Evolutionary conservation across 2,113 vertebrate species (phyloP), one percentile per base, ranked within the genome.

Genomic region (Fulmarus glacialis): DNA sequence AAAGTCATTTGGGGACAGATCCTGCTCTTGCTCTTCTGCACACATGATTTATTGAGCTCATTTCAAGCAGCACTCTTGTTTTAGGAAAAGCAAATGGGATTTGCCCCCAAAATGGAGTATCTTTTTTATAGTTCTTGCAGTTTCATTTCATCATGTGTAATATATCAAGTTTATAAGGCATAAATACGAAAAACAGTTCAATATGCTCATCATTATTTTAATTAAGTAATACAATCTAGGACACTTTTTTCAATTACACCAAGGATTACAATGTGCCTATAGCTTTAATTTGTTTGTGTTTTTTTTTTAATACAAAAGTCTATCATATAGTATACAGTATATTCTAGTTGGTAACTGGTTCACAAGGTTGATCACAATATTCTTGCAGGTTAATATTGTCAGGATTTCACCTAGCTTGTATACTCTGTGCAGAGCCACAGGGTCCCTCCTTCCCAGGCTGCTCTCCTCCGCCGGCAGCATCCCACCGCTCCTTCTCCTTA

Each of bases 151-250:
- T 82, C 36, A 56, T 93, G 77, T 96, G 84, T 97, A 96, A 98
- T 95, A 97, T 96, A 97, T 94, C 90, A 97, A 95, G 90, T 95
- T 97, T 95, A 97, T 98, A 98, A 98, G 98, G 98, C 98, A 98
- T 98, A 98, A 98, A 98, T 98, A 98, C 48, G 19, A 97, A 98
- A 96, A 95, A 93, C 97, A 97, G 84, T 95, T 95, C 94, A 97
- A 97, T 97, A 97, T 88, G 93, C 88, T 98, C 97, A 93, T 97
- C 92, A 82, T 95, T 85, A 72, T 97, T 96, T 97, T 95, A 96
- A 96, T 96, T 97, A 93, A 96, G 71, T 97, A 97, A 97, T 98
- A 98, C 93, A 96, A 93, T 80, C 88, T 93, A 96, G 93, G 93
- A 97, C 93, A 97, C 87, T 95, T 97, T 92, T 95, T 95, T 96